phyloP scores from a whole-genome alignment of 2,113 vertebrate species.

The Delphinus delphis region DNA sequence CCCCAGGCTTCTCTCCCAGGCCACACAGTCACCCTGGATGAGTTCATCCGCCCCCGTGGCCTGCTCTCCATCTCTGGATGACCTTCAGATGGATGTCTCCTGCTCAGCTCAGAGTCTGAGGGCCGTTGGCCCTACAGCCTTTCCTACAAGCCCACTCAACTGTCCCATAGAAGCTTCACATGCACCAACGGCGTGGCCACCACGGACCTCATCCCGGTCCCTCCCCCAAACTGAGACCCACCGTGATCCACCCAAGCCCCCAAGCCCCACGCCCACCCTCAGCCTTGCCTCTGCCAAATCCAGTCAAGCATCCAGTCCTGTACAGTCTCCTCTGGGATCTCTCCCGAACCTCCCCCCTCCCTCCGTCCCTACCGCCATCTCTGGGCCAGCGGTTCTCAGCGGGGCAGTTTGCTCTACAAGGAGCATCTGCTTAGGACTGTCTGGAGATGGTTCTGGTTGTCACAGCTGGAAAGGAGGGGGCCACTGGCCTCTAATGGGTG shows the following conservation, averaged over 20 bases:
- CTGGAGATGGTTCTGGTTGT: not conserved
- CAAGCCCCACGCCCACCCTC: not conserved
- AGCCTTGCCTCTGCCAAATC: not conserved
- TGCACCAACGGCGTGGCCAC: rapidly evolving
- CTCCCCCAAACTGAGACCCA: rapidly evolving
- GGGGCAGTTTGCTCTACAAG: rapidly evolving
- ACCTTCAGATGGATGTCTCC: not conserved
- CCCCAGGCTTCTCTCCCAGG: not conserved
- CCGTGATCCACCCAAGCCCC: rapidly evolving
- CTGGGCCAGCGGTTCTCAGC: not conserved
- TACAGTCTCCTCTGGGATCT: rapidly evolving
- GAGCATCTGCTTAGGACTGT: rapidly evolving
- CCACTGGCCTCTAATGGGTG: rapidly evolving
- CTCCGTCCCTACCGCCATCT: rapidly evolving
- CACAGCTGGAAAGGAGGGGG: not conserved
- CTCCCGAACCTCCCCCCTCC: no score
- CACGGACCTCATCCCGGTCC: rapidly evolving
- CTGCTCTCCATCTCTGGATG: not conserved
- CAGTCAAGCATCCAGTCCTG: not conserved
- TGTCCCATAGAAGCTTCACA: not conserved
- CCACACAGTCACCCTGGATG: not conserved
- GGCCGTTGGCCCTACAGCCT: not conserved
- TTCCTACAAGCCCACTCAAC: no score
- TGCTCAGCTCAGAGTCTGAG: not conserved
- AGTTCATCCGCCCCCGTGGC: not conserved